Conservation (phyloP, 2,797 vertebrate species). For the Pseudochirops corinnae region DNA sequence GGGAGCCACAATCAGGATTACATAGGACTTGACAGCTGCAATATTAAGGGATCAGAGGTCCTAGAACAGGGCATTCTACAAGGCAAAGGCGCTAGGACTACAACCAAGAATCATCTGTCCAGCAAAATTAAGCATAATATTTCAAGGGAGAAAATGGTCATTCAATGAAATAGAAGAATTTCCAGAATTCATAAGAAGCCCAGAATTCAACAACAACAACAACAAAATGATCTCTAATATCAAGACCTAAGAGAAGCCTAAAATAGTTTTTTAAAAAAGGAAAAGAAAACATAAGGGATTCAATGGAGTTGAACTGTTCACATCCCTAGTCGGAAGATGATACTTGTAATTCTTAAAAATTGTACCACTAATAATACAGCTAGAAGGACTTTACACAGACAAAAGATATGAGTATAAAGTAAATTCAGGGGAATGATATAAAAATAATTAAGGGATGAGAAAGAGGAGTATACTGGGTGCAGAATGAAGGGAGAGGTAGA, state of each 20-base stretch:
- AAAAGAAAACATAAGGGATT: background rate
- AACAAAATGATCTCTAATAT: background rate
- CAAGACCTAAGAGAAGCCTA: background rate
- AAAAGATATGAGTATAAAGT: background rate
- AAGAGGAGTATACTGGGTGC: too few species aligned
- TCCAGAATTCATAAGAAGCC: background rate
- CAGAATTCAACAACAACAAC: background rate
- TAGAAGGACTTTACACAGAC: background rate
- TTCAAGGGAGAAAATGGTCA: background rate
- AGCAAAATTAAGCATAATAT: background rate
- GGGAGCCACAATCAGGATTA: too few species aligned
- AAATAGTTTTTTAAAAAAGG: background rate
- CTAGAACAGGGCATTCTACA: too few species aligned
- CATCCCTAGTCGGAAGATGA: background rate
- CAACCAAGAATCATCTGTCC: background rate
- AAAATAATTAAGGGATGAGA: background rate
- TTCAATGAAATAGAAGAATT: background rate
- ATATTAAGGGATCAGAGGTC: too few species aligned
- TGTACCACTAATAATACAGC: background rate
- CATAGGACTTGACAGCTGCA: too few species aligned
- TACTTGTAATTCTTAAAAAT: background rate
- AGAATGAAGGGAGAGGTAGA: too few species aligned
- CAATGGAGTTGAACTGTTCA: background rate
- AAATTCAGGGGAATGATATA: background rate
- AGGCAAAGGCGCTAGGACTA: too few species aligned